Evolutionary conservation across 2,113 vertebrate species (phyloP).

Genomic region (Mionectes macconnelli): DNA sequence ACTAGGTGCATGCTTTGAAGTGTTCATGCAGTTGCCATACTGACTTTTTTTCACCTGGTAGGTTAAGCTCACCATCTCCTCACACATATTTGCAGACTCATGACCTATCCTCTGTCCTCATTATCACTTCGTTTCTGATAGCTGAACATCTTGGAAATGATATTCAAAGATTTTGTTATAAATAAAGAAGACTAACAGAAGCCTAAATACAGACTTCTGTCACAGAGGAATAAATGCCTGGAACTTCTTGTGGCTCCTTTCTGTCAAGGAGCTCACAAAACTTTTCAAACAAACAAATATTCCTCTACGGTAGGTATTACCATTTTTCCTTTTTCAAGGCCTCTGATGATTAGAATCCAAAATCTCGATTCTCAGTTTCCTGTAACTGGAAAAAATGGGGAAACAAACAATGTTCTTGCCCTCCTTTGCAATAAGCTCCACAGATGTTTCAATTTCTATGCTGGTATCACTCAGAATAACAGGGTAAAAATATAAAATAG

Average conservation of each 20-base stretch:
- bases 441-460: not conserved
- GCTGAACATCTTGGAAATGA: not conserved
- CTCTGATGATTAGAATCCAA: not conserved
- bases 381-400: not conserved
- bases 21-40: slow-evolving; percentile 60
- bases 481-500: slow-evolving; percentile 11
- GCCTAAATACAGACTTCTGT: not conserved
- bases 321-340: not conserved
- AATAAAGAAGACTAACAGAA: slow-evolving; percentile 11
- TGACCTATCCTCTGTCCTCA: slow-evolving; percentile 69
- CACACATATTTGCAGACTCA: slow-evolving; percentile 59
- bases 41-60: slow-evolving; percentile 72
- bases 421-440: not conserved
- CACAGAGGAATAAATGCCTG: not conserved
- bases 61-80: slow-evolving; percentile 72
- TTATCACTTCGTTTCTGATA: slow-evolving; percentile 69
- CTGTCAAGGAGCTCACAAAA: not conserved
- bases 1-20: slow-evolving; percentile 73
- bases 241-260: not conserved
- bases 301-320: not conserved
- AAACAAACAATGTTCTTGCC: not conserved
- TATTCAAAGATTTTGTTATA: slow-evolving; percentile 44
- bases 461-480: not conserved
- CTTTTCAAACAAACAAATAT: not conserved
- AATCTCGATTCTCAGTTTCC: not conserved